phyloP scores from a whole-genome alignment of 2,113 vertebrate species.

The Pedionomus torquatus region DNA sequence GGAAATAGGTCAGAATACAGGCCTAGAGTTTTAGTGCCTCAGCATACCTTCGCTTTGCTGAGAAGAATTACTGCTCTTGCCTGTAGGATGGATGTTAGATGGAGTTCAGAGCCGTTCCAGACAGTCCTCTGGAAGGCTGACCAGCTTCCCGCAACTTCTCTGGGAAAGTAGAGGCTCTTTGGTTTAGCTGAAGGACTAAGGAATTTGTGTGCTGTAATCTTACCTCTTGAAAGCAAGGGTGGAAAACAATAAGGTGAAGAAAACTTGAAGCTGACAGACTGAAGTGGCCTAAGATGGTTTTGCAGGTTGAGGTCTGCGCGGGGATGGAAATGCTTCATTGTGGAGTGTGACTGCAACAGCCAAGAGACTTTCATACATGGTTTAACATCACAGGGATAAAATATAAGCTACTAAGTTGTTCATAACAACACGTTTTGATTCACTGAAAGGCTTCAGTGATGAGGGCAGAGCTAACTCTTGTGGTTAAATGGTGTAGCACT shows the following conservation, averaged over 20 bases:
- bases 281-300: neutral
- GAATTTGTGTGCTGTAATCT: neutral
- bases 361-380: neutral
- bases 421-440: neutral
- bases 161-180: neutral
- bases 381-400: neutral
- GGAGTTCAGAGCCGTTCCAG: neutral
- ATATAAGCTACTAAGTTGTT: neutral
- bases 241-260: neutral
- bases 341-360: neutral
- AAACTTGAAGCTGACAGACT: neutral
- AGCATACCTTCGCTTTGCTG: neutral
- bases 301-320: neutral
- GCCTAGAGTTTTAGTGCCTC: neutral
- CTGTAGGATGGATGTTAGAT: accelerated
- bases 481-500: neutral
- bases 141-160: neutral
- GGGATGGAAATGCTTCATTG: accelerated
- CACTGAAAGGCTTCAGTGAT: neutral
- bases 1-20: neutral
- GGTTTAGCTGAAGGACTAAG: neutral
- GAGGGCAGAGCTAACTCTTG: neutral
- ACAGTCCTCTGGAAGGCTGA: neutral
- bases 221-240: neutral
- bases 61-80: neutral